These are phyloP conservation scores for Epinephelus awoara DNA, from an alignment of 2,797 vertebrate species.

Conservation along the genomic window DNA sequence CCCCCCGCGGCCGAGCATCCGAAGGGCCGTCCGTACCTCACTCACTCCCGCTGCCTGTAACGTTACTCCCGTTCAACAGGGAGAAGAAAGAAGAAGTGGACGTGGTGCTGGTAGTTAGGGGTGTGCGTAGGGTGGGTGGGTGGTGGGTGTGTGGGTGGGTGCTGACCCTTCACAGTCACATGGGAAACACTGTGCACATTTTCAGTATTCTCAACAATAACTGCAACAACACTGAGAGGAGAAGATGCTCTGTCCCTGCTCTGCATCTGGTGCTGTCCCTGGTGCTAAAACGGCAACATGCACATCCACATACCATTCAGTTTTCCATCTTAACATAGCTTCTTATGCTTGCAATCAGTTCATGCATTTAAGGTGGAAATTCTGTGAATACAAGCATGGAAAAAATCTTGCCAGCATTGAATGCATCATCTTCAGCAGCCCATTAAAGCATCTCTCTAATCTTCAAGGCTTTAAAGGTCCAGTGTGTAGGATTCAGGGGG, in stretches of 20 bases:
- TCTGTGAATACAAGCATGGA: no score
- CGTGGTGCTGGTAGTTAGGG: slow-evolving; percentile 58
- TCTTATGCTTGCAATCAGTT: no score
- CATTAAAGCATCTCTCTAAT: no score
- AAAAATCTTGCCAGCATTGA: no score
- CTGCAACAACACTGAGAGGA: neutral
- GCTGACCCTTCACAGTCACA: slow-evolving; percentile 75
- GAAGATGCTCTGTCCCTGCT: slow-evolving; percentile 14
- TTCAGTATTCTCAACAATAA: slow-evolving; percentile 32
- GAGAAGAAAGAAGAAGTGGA: slow-evolving; percentile 76
- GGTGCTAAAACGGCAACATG: slow-evolving; percentile 72
- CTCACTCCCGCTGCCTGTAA: slow-evolving; percentile 49
- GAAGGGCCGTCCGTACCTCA: slow-evolving; percentile 65
- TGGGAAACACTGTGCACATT: slow-evolving; percentile 56
- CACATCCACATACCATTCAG: neutral
- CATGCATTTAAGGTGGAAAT: no score
- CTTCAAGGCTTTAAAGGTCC: no score
- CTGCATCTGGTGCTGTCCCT: slow-evolving; percentile 80
- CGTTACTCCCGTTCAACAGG: slow-evolving; percentile 63
- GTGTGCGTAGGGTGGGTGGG: slow-evolving; percentile 31
- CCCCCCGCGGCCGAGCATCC: slow-evolving; percentile 70
- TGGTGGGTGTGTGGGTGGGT: slow-evolving; percentile 49
- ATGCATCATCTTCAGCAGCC: no score
- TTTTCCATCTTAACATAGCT: no score
- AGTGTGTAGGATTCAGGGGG: no score